phyloP scores from a whole-genome alignment of 2,888 invertebrate genomes.

The Bellardia bayeri region DNA sequence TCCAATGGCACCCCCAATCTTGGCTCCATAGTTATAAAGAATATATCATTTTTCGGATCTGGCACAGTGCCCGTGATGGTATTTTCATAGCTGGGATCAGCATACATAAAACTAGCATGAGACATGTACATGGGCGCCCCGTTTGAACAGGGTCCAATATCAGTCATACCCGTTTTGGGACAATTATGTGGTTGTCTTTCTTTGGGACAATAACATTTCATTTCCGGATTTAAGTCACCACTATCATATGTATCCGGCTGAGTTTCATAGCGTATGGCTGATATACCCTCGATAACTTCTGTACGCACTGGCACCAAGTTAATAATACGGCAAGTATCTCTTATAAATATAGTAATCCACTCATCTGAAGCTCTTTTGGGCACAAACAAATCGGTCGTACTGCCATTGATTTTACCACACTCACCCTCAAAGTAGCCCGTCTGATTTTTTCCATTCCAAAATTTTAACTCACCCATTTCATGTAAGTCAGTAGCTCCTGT shows the following conservation, averaged over 20 bases:
- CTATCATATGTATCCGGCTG: slow-evolving; percentile 90
- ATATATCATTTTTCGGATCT: slow-evolving; percentile 87
- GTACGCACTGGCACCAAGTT: slow-evolving; percentile 78
- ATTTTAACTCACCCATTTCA: slow-evolving; percentile 88
- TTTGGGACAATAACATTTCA: slow-evolving; percentile 89
- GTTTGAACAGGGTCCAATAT: slow-evolving; percentile 89
- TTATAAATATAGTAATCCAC: slow-evolving; percentile 88
- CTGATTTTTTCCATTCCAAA: slow-evolving; percentile 88
- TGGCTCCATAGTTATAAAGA: slow-evolving; percentile 89
- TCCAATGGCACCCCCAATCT: slow-evolving; percentile 90
- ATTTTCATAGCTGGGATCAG: slow-evolving; percentile 88
- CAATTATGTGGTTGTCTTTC: slow-evolving; percentile 82
- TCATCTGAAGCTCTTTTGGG: slow-evolving; percentile 86
- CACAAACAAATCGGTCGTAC: slow-evolving; percentile 92
- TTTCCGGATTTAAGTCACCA: slow-evolving; percentile 86
- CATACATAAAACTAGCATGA: slow-evolving; percentile 91
- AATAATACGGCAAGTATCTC: slow-evolving; percentile 92
- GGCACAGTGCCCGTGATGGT: slow-evolving; percentile 89
- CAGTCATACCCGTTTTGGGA: slow-evolving; percentile 87
- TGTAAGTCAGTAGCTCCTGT: slow-evolving; percentile 88
- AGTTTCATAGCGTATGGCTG: slow-evolving; percentile 84
- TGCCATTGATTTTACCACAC: slow-evolving; percentile 90
- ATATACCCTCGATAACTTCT: slow-evolving; percentile 77
- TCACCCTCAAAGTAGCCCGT: slow-evolving; percentile 86
- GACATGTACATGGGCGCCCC: slow-evolving; percentile 92